Base-by-base conservation (phyloP, 1,140 invertebrate genomes). In the Pseudomyrmex gracilis region DNA sequence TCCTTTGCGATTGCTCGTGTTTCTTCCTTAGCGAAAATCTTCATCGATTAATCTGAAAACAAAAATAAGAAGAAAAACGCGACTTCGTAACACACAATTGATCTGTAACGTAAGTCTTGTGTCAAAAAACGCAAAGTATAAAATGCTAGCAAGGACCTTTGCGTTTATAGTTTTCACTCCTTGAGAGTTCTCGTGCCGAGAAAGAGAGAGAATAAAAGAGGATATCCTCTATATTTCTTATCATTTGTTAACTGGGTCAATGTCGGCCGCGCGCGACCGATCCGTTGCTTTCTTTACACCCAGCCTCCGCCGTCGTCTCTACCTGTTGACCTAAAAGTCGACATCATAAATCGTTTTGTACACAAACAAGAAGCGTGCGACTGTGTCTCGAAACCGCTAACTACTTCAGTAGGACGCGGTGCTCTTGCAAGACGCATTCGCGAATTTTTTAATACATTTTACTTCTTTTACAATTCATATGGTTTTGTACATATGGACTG, bases 171-270 rank as follows among this genome's bases (percentile, higher is more conserved):
- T 80, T 70, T 70, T 70, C 64, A 47, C 34, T 78, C 15, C 22
- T 9, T 47, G 20, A 13, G 17, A 49, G n/a, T 10, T 20, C 12
- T 1, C 4, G 13, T 7, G 57, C 9, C 34, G 51, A 17, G 15
- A 13, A 9, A 20, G 66, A 53, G 12, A 10, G 20, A n/a, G 20
- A n/a, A 4, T 0, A 15, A 3, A 49, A 12, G 47, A n/a, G 24
- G 20, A 10, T 74, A 60, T 43, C 43, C 15, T 80, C 20, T 58
- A 24, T 58, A 24, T n/a, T 70, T 70, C 64, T 80, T 80, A 80
- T 80, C 76, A 78, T 17, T 60, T 49, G 12, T 70, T 80, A 80
- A 80, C 70, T 47, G 7, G 76, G 76, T 70, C 76, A 80, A 80
- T 80, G 76, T 80, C 53, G 20, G 20, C 20, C 1, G 8, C 43